Evolutionary conservation across 1,140 invertebrate genomes (phyloP).

Genomic region (Matsumurasca onukii): DNA sequence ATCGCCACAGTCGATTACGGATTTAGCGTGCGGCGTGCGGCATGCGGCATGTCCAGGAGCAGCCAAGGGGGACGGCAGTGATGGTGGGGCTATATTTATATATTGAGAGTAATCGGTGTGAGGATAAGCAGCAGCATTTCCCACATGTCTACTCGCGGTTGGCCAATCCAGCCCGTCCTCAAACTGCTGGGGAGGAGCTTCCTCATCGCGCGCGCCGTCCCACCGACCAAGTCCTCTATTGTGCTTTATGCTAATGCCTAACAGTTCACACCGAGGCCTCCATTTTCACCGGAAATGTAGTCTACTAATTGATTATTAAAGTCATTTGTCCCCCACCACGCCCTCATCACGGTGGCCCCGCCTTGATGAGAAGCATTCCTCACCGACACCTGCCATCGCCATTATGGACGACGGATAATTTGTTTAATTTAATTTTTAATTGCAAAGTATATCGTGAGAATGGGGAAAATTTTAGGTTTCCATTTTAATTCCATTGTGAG

Average conservation of each 20-base stretch:
- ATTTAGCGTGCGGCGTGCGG: no score
- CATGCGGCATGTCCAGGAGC: no score
- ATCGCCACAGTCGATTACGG: no score
- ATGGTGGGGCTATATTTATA: constrained; percentile 9
- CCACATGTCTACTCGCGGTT: neutral
- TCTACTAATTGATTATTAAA: constrained; percentile 17
- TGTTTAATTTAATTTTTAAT: no score
- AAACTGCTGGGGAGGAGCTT: constrained; percentile 12
- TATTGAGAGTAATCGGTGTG: constrained; percentile 13
- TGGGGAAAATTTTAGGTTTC: no score
- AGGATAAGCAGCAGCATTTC: neutral
- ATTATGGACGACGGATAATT: no score
- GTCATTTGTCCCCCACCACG: no score
- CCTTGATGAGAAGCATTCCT: no score
- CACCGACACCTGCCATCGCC: no score
- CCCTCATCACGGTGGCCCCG: no score
- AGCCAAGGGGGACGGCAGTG: neutral
- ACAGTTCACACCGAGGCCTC: neutral
- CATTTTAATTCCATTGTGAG: no score
- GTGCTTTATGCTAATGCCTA: constrained; percentile 19
- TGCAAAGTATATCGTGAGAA: no score
- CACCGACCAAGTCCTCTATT: neutral
- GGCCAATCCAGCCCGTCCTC: constrained; percentile 6
- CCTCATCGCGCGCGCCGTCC: neutral
- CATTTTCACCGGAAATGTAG: constrained; percentile 20